Conservation (phyloP, 2,113 vertebrate genomes). For the Argyrosomus japonicus region DNA sequence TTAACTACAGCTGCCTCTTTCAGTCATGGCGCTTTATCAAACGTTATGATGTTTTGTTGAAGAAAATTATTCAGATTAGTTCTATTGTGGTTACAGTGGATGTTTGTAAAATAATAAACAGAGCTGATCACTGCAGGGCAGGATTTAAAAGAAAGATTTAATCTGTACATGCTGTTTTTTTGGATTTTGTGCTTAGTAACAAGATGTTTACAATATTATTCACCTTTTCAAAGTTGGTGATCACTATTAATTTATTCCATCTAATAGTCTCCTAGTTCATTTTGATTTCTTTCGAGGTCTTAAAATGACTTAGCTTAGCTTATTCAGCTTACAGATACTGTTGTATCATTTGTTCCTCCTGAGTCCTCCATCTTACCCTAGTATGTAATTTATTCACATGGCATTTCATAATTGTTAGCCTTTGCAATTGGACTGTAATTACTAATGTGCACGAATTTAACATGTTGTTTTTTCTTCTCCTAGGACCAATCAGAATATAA, state of each 20-base stretch:
- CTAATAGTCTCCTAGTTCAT: not conserved
- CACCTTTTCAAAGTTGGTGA: not conserved
- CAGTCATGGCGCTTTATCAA: constrained; percentile 23
- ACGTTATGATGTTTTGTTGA: not conserved
- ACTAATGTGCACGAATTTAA: constrained; percentile 24
- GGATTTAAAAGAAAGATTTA: not conserved
- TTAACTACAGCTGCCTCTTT: constrained; percentile 21
- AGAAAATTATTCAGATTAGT: constrained; percentile 15
- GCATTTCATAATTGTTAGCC: constrained; percentile 33
- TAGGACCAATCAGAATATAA: constrained; percentile 95
- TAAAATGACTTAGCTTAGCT: no score
- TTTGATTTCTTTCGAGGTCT: not conserved
- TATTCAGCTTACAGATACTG: not conserved
- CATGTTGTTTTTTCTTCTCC: constrained; percentile 23
- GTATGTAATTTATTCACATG: constrained; percentile 36
- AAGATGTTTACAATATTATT: not conserved
- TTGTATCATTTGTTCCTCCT: not conserved
- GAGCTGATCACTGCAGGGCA: not conserved
- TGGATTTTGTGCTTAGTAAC: not conserved
- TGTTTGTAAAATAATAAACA: constrained; percentile 1
- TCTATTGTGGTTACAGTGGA: constrained; percentile 5
- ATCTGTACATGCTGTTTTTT: not conserved
- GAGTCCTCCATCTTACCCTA: not conserved
- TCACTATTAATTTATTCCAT: not conserved
- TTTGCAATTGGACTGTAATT: constrained; percentile 47